Evolutionary conservation across 2,888 invertebrate genomes (phyloP), one percentile per base, ranked within the genome.

Genomic region (Acheta domesticus): DNA sequence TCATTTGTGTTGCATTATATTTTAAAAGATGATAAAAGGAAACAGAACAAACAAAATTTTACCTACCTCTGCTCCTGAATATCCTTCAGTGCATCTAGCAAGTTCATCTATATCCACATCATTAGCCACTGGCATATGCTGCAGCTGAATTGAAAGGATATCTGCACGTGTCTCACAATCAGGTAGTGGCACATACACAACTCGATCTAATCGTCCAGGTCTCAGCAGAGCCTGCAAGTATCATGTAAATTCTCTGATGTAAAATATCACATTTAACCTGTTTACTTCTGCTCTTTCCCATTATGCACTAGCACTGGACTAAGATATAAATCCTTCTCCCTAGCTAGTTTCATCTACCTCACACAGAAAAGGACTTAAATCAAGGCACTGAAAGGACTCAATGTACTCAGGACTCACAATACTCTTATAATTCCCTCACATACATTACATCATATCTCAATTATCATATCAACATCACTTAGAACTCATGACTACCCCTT

Each of bases 171-270:
- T 96, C 76, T 90, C 89, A 0, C 87, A 87, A 87, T 97, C 94
- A 0, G 99, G 99, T 79, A 99, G 87, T 0, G 96, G 95, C 0
- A 99, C 98, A 85, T 99, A 97, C 79, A 99, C 93, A 49, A 97
- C 91, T 80, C 96, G 89, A 87, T 98, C 98, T 76, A 99, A 89
- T 76, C 98, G 91, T 0, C 98, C 97, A 0, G 98, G 97, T 80
- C 98, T 89, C 48, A 99, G 87, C 23, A 99, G 87, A 0, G 98
- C 98, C 90, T 91, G 84, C 77, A 77, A 80, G 76, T 77, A 83
- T 81, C 73, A 76, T 16, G 75, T 78, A 79, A 80, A 48, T 14
- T 36, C 50, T 21, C 79, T 77, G 19, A 80, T 48, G 77, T 49
- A 78, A 75, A 49, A 75, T 77, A 77, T 75, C 21, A 79, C 16